Evolutionary conservation across 2,113 vertebrate species (phyloP), one percentile per base, ranked within the genome.

Genomic region (Aspidoscelis tigris): DNA sequence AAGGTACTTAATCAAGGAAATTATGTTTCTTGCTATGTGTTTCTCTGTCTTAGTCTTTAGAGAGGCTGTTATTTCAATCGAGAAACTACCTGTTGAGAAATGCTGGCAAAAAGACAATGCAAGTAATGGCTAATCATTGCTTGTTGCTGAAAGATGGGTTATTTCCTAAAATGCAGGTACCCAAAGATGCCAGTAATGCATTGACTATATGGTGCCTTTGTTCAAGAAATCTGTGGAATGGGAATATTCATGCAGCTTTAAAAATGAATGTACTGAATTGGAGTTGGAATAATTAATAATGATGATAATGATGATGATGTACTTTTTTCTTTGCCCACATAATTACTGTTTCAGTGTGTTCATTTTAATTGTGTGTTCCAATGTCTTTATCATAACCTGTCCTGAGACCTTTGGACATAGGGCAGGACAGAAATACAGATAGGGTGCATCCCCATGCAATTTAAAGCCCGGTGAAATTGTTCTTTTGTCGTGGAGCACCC

Each of bases 91-190:
- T 92, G 78, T 94, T 92, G 78, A 91, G 92, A 92, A 95, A 93
- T 70, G 76, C 80, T 0, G 0, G 84, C 94, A 94, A 91, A 0
- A 77, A 89, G 92, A 91, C 93, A 92, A 95, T 92, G 75, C 53
- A 92, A 90, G 86, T 91, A 94, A 94, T 94, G 95, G 95, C 83
- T 87, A 92, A 93, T 41, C 72, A 92, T 88, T 94, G 73, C 83
- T 93, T 82, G 77, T 71, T 85, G 82, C 43, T 81, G 81, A 76
- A 88, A 91, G 74, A 76, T 88, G 71, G 86, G 79, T n/a, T 91
- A 85, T 91, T 93, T 81, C 78, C 80, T 90, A 84, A 91, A 83
- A 90, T 78, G 21, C 89, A 93, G 55, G 71, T 84, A 78, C 85
- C 88, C 82, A 75, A 73, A 87, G 80, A 72, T 7, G 80, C 74